Evolutionary conservation across 2,888 invertebrate species (phyloP), one percentile per base, ranked within the genome.

Genomic region (Zhengitettix transpicula): DNA sequence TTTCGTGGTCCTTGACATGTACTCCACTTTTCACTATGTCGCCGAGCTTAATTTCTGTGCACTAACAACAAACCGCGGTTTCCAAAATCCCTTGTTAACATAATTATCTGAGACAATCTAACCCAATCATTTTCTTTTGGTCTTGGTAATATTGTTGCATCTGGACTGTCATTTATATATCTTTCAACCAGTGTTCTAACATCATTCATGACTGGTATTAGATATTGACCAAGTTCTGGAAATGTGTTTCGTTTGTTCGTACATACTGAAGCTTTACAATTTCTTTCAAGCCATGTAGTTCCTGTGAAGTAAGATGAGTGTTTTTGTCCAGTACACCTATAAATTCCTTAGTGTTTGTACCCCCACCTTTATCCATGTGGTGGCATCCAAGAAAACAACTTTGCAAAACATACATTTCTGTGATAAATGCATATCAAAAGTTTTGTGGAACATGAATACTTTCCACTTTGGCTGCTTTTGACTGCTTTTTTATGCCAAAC

Each of bases 341-440:
- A 1, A 69, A 68, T 40, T 56, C 44, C 42, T 47, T 58, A 40
- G 53, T 16, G 16, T 47, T 52, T 28, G 40, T 52, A 56, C 56
- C 60, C 40, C 58, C 60, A 53, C 60, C 60, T 53, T 62, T 58
- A 14, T 60, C 78, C 57, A 94, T 77, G 72, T 93, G 92, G 53
- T 86, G 85, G 62, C 86, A 81, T 0, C 94, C 94, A 60, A 94
- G 76, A 58, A 97, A 74, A 60, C 90, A 89, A 66, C 92, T 82
- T 68, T 94, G 95, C 66, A 97, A 75, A 52, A 96, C 94, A 75
- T 97, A 98, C 96, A 98, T 77, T 97, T 96, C 68, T 91, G 89
- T 0, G 96, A n/a, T n/a, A n/a, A n/a, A n/a, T n/a, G n/a, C n/a
- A n/a, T n/a, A n/a, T n/a, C n/a, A n/a, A n/a, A n/a, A n/a, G n/a